Base-by-base conservation (phyloP, 2,113 vertebrate genomes). In the Colossoma macropomum region DNA sequence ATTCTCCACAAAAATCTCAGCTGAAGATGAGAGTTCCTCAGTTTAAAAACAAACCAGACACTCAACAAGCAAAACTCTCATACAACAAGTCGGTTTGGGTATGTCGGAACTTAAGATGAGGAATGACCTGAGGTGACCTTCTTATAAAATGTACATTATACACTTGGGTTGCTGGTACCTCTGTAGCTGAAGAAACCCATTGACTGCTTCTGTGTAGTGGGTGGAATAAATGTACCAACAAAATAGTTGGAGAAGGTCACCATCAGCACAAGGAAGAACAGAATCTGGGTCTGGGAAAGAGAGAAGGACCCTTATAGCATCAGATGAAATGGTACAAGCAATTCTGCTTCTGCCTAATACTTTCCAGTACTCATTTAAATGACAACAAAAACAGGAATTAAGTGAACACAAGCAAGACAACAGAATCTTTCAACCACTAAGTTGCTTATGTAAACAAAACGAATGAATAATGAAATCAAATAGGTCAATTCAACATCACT, bases 211-310 rank as follows among this genome's bases (percentile, higher is more conserved):
- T 92, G 84, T 69, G 28, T 19, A 1, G 77, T 75, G 28, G 89
- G 80, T 17, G 92, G 91, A 19, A 95, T 84, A 16, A 94, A 0
- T 4, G 93, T 94, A 5, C 93, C 94, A 32, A 94, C 88, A 25
- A 95, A 77, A 78, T 93, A 94, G 89, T 91, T 95, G 45, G 76
- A 3, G 79, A 96, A 95, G 1, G 94, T 93, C 21, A 95, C 50
- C 80, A 95, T 62, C 3, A 94, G 90, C 59, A 94, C 84, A 0
- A 92, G 16, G 41, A 96, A 96, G 86, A 95, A 94, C 32, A 94
- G 32, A 68, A 93, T 76, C 80, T 96, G 93, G 30, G 93, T 77
- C 95, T 96, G 21, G 38, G 50, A 85, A 62, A 81, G 1, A 62
- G 27, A 82, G 9, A 4, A 0, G 52, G 15, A 75, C 21, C 17